Base-by-base conservation (phyloP, 2,113 vertebrate species). In the Gambusia holbrooki region DNA sequence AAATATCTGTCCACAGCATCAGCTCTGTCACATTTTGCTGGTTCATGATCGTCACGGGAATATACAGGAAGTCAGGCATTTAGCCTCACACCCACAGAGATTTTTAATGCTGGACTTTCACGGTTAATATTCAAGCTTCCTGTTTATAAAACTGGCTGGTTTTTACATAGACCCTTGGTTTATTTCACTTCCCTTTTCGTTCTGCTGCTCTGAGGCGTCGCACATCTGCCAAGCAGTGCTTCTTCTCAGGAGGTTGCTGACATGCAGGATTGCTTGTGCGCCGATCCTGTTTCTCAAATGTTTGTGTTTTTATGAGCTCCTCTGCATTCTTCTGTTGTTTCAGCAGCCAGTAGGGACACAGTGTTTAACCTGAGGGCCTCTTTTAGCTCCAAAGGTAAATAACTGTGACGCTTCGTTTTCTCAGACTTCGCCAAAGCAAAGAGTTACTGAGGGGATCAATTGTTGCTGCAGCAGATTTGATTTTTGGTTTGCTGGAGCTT, bases 351-450 rank as follows among this genome's bases (percentile, higher is more conserved):
- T 84, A 74, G 76, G 35, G 76, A 64, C 74, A 70, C 62, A 3
- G 66, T 74, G 51, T 58, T 25, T n/a, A 58, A 58, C 51, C 22
- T 8, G 58, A 73, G 76, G 88, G 81, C 74, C 83, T 84, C 82
- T 88, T 75, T 89, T 85, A 88, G 89, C 91, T 84, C 32, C 62
- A 33, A 87, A 92, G 88, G 92, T 93, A 93, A 93, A 93, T 87
- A 91, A 86, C 76, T 76, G 14, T 0, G 67, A 51, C 32, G 27
- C 30, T 64, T 62, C 14, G 10, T 71, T 85, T 66, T 84, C 75
- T 60, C 83, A 82, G 72, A 61, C 58, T 81, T 76, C 66, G 30
- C 63, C 19, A 66, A 15, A 66, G 19, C n/a, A 69, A 30, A 35
- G 29, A 19, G 61, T 61, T 35, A 3, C 58, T n/a, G 2, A 54